Evolutionary conservation across 2,113 vertebrate species (phyloP).

Genomic region (Eolophus roseicapilla): DNA sequence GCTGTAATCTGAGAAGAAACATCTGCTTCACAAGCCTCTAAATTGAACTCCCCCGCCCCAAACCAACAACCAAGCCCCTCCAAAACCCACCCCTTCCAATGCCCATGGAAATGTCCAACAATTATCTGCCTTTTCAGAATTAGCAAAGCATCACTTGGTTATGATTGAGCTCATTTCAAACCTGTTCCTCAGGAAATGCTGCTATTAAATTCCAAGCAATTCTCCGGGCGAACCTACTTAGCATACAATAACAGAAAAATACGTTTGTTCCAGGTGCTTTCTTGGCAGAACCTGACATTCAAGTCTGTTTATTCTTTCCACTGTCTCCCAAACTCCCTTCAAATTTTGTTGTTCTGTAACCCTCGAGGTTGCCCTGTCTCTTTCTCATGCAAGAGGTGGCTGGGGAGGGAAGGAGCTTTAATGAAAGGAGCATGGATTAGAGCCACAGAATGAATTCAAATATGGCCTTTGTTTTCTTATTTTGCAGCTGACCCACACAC

Average conservation of each 20-base stretch:
- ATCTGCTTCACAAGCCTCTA: neutral
- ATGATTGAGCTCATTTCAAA: conserved; percentile 25
- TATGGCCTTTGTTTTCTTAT: neutral
- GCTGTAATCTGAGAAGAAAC: conserved; percentile 32
- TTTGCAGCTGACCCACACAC: neutral
- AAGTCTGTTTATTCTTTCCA: neutral
- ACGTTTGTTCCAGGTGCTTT: conserved; percentile 25
- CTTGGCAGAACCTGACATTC: neutral
- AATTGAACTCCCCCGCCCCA: neutral
- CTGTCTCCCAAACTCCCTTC: neutral
- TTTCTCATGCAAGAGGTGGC: neutral
- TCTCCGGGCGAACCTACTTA: neutral
- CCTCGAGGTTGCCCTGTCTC: neutral
- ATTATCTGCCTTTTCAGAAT: neutral
- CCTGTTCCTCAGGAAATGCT: conserved; percentile 45
- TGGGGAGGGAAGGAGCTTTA: neutral
- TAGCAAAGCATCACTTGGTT: neutral
- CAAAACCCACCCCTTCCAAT: neutral
- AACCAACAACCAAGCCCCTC: neutral
- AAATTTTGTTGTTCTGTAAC: neutral
- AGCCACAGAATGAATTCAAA: neutral
- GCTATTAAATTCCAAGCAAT: neutral
- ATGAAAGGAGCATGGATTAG: neutral
- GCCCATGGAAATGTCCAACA: neutral
- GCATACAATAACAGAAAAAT: conserved; percentile 14